These are phyloP conservation scores for Lycodopsis pacificus DNA, from an alignment of 2,797 vertebrate species.

Conservation along the genomic window DNA sequence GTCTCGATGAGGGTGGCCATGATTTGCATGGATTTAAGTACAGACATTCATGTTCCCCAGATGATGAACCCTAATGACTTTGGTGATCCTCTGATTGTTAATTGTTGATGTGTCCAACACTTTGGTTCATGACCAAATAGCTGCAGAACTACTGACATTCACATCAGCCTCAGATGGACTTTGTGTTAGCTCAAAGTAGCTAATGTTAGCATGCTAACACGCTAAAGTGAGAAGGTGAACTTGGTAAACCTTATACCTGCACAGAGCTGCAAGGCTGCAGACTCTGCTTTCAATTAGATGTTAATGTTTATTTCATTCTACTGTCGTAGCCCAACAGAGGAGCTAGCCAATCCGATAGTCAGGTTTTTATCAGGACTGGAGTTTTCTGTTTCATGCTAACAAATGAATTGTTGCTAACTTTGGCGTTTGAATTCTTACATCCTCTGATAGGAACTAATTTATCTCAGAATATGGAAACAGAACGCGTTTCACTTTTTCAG, in stretches of 20 bases:
- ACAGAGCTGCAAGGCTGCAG: too few relatives aligned
- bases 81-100: too few relatives aligned
- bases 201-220: too few relatives aligned
- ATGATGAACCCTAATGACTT: not conserved
- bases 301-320: not conserved
- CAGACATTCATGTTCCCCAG: not conserved
- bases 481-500: conserved; percentile 22
- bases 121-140: too few relatives aligned
- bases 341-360: not conserved
- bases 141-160: too few relatives aligned
- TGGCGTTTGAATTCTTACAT: not conserved
- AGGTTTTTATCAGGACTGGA: not conserved
- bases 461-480: not conserved
- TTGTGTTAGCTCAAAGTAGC: too few relatives aligned
- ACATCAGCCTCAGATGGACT: too few relatives aligned
- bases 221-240: too few relatives aligned
- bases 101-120: too few relatives aligned
- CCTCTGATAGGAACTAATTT: not conserved
- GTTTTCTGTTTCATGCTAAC: not conserved
- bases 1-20: not conserved
- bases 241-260: too few relatives aligned
- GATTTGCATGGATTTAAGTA: not conserved
- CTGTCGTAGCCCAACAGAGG: not conserved
- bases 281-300: not conserved
- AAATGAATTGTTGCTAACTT: not conserved